These are phyloP conservation scores for Periparus ater DNA, from an alignment of 2,797 vertebrate species.

Conservation along the genomic window DNA sequence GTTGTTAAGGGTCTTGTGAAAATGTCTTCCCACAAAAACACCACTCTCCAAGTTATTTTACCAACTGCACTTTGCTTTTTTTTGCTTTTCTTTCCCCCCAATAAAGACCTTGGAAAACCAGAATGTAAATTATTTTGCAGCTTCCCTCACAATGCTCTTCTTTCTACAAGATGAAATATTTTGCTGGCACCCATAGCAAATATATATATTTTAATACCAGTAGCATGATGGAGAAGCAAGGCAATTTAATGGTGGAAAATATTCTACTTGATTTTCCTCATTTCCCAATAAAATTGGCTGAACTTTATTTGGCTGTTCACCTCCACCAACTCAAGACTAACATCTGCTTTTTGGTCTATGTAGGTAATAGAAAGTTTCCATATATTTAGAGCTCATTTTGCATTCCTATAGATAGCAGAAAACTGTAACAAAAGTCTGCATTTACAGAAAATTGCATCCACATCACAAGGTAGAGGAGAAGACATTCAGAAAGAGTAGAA, in stretches of 20 bases:
- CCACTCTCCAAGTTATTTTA: not conserved
- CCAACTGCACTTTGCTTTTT: not conserved
- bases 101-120: not conserved
- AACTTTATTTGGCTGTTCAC: constrained; percentile 63
- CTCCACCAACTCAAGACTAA: constrained; percentile 45
- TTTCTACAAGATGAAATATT: constrained; percentile 1
- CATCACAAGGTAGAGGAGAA: not conserved
- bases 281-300: constrained; percentile 62
- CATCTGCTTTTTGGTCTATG: constrained; percentile 56
- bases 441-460: not conserved
- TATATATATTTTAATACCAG: constrained; percentile 45
- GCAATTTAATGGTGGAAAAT: constrained; percentile 49
- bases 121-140: constrained; percentile 35
- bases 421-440: not conserved
- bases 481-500: not conserved
- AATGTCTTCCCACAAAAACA: not conserved
- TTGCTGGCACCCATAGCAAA: constrained; percentile 1
- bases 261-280: constrained; percentile 49
- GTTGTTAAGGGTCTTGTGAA: not conserved
- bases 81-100: not conserved
- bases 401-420: constrained; percentile 1
- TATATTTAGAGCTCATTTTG: constrained; percentile 23
- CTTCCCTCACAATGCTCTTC: not conserved
- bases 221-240: constrained; percentile 24
- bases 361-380: constrained; percentile 53